Conservation (phyloP, 1,140 invertebrate genomes). For the Anadara kagoshimensis region DNA sequence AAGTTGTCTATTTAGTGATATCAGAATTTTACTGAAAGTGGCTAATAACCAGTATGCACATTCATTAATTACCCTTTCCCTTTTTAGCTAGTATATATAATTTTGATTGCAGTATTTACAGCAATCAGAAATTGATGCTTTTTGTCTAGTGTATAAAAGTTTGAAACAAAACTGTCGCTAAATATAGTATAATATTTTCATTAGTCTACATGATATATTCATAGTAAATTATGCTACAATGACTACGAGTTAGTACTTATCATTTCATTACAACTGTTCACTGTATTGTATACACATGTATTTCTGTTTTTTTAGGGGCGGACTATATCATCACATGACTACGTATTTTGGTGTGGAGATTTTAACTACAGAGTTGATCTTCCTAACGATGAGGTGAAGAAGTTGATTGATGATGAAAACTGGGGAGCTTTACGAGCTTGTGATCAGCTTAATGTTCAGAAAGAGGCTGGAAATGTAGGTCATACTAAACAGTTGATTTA, state of each 20-base stretch:
- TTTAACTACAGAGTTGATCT: conserved; percentile 99
- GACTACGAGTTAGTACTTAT: not conserved
- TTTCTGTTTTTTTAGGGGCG: conserved; percentile 78
- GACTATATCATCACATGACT: conserved; percentile 95
- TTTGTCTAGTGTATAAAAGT: not conserved
- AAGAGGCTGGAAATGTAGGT: conserved; percentile 73
- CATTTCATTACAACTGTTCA: not conserved
- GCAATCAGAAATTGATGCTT: too few species aligned
- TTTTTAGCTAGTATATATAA: too few species aligned
- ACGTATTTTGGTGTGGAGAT: conserved; percentile 99
- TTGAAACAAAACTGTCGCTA: not conserved
- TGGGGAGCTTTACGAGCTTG: conserved; percentile 85
- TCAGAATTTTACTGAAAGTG: not conserved
- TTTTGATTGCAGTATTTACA: too few species aligned
- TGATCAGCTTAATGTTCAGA: conserved; percentile 89
- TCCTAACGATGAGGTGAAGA: conserved; percentile 95
- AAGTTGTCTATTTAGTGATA: too few species aligned
- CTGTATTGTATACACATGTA: not conserved
- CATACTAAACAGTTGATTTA: too few species aligned
- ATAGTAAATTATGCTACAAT: too few species aligned
- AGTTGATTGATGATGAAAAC: conserved; percentile 86
- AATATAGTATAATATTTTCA: not conserved
- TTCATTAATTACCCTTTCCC: not conserved
- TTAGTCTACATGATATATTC: not conserved
- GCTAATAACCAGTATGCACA: not conserved